phyloP scores from a whole-genome alignment of 2,797 vertebrate species.

The Amblyraja radiata region DNA sequence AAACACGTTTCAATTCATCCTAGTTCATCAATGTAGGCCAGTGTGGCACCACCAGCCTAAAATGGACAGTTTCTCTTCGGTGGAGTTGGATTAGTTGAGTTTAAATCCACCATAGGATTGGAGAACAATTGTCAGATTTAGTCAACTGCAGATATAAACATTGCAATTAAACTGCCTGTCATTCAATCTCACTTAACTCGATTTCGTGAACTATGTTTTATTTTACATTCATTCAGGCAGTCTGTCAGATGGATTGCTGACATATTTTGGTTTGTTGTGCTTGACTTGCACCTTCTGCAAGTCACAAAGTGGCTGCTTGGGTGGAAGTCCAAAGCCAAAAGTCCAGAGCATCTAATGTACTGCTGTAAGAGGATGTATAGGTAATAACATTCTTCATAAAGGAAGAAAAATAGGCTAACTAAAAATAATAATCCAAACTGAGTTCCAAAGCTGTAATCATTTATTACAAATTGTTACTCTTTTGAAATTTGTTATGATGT shows the following conservation, averaged over 20 bases:
- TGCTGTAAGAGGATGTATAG: background rate
- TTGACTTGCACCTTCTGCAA: slow-evolving; percentile 34
- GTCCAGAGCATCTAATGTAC: background rate
- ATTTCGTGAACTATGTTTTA: slow-evolving; percentile 8
- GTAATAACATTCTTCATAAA: background rate
- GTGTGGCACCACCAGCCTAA: background rate
- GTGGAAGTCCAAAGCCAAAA: background rate
- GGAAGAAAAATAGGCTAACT: background rate
- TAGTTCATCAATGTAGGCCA: background rate
- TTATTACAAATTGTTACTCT: background rate
- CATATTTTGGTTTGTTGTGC: slow-evolving; percentile 8
- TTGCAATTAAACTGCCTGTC: background rate
- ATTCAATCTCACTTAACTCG: background rate
- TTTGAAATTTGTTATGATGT: background rate
- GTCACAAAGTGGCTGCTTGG: background rate
- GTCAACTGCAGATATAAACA: slow-evolving; percentile 3
- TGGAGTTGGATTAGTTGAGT: background rate
- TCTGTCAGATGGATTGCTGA: background rate
- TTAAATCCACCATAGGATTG: slow-evolving; percentile 3
- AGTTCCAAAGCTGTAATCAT: background rate
- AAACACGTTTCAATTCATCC: slow-evolving; percentile 1
- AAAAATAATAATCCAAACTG: background rate
- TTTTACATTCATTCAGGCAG: background rate
- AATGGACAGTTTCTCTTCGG: background rate
- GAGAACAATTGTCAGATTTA: background rate